Percentiles rank a stretch among this genome's conserved stretches.
Evolutionary conservation across 2,113 vertebrate genomes (phyloP).

Genomic region (Melanostigma gelatinosum): DNA sequence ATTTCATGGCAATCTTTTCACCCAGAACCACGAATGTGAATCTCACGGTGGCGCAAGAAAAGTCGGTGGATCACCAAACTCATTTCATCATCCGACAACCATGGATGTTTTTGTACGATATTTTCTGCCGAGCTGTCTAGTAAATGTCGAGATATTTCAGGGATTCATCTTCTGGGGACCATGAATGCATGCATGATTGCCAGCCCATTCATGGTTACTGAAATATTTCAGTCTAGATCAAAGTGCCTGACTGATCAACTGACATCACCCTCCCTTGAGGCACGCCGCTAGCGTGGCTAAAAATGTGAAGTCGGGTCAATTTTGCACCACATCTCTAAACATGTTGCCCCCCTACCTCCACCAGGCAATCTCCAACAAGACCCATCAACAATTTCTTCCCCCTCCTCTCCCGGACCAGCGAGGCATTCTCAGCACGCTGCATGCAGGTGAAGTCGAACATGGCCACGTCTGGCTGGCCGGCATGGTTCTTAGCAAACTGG

Average conservation of each 20-base stretch:
- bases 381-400: conserved; percentile 82
- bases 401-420: conserved; percentile 84
- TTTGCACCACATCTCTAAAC: neutral
- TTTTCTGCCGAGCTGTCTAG: neutral
- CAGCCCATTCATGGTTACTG: neutral
- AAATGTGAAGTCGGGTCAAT: neutral
- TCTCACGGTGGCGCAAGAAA: neutral
- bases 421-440: conserved; percentile 88
- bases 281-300: neutral
- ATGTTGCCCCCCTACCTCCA: conserved; percentile 86
- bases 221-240: neutral
- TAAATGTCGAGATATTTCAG: neutral
- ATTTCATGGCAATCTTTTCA: neutral
- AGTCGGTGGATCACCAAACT: neutral
- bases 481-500: conserved; percentile 84
- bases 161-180: neutral
- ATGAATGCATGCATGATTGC: neutral
- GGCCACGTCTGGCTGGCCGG: conserved; percentile 82
- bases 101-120: neutral
- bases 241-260: neutral
- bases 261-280: neutral
- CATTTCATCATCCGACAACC: neutral
- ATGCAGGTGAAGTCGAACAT: conserved; percentile 94
- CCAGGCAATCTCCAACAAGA: conserved; percentile 93
- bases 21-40: neutral